These are phyloP conservation scores for Agrilus biguttatus DNA, from an alignment of 2,888 invertebrate species.

Conservation along the genomic window DNA sequence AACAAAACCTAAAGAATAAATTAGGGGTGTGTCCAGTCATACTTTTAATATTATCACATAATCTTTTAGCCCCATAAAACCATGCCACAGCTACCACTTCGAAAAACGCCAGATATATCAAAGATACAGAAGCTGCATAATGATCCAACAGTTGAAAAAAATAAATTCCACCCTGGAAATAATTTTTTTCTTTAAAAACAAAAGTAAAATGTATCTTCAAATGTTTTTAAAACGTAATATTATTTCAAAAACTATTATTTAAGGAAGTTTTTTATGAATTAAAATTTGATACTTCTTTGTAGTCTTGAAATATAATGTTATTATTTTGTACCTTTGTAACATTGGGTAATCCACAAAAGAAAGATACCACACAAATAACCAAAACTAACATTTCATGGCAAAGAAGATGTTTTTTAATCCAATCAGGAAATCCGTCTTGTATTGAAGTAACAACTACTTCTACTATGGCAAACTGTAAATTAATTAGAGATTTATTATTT, in stretches of 20 bases:
- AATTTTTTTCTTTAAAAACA: too few relatives aligned
- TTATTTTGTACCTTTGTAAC: constrained; percentile 52
- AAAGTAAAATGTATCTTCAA: too few relatives aligned
- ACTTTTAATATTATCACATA: constrained; percentile 72
- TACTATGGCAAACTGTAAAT: constrained; percentile 77
- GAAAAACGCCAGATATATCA: constrained; percentile 85
- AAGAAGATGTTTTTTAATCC: constrained; percentile 68
- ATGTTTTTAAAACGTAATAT: too few relatives aligned
- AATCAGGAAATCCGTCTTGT: constrained; percentile 81
- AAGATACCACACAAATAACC: constrained; percentile 69
- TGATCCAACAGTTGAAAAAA: constrained; percentile 86
- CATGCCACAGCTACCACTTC: constrained; percentile 84
- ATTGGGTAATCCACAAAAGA: constrained; percentile 75
- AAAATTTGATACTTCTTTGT: too few relatives aligned
- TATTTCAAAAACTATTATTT: too few relatives aligned
- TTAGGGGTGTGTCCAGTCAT: constrained; percentile 78
- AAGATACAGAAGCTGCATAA: constrained; percentile 83
- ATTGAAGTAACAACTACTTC: constrained; percentile 90
- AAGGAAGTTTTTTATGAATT: too few relatives aligned
- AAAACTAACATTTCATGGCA: constrained; percentile 79
- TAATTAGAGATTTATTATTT: constrained; percentile 3
- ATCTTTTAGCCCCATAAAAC: constrained; percentile 74
- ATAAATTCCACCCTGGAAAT: constrained; percentile 69
- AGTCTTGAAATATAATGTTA: not conserved
- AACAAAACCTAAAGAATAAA: constrained; percentile 71